Percentiles rank a stretch among this genome's conserved stretches.
phyloP scores from a whole-genome alignment of 2,113 vertebrate genomes.

The Pardalotus punctatus region DNA sequence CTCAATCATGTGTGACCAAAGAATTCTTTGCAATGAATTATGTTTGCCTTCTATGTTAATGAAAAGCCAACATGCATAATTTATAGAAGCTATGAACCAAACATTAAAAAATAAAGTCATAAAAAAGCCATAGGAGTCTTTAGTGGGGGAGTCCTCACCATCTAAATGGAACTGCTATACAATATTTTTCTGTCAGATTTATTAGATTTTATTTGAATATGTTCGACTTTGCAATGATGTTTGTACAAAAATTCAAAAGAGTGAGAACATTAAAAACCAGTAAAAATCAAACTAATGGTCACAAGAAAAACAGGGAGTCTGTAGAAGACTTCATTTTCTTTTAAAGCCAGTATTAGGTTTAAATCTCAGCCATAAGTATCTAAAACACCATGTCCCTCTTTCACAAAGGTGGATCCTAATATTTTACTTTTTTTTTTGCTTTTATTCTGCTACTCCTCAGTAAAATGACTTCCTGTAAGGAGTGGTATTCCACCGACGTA shows the following conservation, averaged over 20 bases:
- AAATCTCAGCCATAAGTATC: background rate
- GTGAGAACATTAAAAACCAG: conserved; percentile 2
- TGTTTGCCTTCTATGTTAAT: conserved; percentile 66
- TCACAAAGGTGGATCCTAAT: background rate
- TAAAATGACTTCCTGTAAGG: background rate
- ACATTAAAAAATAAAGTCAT: conserved; percentile 16
- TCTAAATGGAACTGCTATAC: background rate
- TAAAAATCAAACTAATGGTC: background rate
- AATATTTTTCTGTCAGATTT: conserved; percentile 61
- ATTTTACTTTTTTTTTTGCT: background rate
- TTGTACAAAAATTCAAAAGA: conserved; percentile 8
- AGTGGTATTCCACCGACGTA: background rate
- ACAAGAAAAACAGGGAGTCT: background rate
- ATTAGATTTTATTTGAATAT: conserved; percentile 63
- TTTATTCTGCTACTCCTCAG: background rate
- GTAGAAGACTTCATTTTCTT: background rate
- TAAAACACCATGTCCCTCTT: background rate
- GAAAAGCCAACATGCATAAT: conserved; percentile 73
- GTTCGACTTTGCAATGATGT: background rate
- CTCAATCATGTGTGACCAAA: conserved; percentile 66
- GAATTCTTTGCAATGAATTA: conserved; percentile 72
- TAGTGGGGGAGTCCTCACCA: conserved; percentile 42
- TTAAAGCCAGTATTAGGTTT: background rate
- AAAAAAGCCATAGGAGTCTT: conserved; percentile 61
- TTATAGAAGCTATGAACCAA: conserved; percentile 65